Conservation (phyloP, 2,888 invertebrate genomes). For the Xestia ashworthii region DNA sequence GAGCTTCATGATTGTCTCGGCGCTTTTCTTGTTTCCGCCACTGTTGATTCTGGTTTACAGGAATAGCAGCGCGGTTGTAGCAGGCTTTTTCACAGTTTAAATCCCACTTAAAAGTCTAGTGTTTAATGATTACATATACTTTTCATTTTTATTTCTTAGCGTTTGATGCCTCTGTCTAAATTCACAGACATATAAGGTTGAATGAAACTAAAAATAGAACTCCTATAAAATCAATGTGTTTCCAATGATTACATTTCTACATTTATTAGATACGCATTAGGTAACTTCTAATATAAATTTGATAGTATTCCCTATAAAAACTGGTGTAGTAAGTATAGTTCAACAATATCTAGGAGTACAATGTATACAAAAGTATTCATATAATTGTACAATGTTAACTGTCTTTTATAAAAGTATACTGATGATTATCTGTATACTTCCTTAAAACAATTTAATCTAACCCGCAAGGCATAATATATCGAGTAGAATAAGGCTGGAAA, state of each 20-base stretch:
- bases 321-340: background rate
- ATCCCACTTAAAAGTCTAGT: background rate
- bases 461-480: background rate
- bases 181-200: background rate
- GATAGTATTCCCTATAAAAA: background rate
- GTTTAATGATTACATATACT: background rate
- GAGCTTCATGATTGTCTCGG: background rate
- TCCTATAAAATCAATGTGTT: background rate
- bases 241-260: background rate
- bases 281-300: background rate
- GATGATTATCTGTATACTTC: background rate
- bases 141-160: background rate
- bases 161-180: background rate
- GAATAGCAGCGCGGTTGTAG: background rate
- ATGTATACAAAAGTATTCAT: too few relatives aligned
- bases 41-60: background rate
- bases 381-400: too few relatives aligned
- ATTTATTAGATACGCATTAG: too few relatives aligned
- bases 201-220: background rate
- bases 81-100: background rate
- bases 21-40: background rate
- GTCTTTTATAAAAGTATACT: too few relatives aligned
- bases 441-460: slow-evolving; percentile 24
- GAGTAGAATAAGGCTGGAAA: slow-evolving; percentile 13
- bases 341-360: background rate